Evolutionary conservation across 2,888 invertebrate genomes (phyloP), one percentile per base, ranked within the genome.

Genomic region (Amphimallon solstitiale): DNA sequence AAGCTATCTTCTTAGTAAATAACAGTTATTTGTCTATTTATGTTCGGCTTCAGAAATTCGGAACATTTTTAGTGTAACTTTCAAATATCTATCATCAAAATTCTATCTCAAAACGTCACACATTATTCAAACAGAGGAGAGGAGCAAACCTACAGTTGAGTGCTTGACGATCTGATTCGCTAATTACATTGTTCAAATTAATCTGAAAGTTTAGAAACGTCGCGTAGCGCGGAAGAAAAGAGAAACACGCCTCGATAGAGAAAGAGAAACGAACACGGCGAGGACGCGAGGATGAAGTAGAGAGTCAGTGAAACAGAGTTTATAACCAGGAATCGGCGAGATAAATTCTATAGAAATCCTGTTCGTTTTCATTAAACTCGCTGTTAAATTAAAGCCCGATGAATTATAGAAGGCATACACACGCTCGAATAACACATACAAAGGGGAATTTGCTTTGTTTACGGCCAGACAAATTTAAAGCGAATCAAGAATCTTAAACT

Each of bases 401-500:
- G 52, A 63, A 46, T 64, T 64, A 54, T 64, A 48, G 54, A 45
- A 56, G 43, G 37, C 63, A 49, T 67, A 49, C 49, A 72, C 67
- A 69, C 64, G 68, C 62, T 64, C 65, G 67, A 69, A 61, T 67
- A 62, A 71, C 66, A 68, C 46, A 69, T 63, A 63, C 68, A 72
- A 70, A 70, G 69, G 70, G 69, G 70, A 71, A 71, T 70, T 70
- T 65, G 75, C 75, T 76, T 77, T 78, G 77, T 77, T 75, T 65
- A 71, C 74, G 75, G 74, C 75, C 74, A 74, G 73, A 76, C 75
- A 75, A 77, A 76, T 74, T 74, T 73, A 74, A 72, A 73, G 73
- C 74, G 71, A 72, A 73, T 71, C 69, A 76, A 76, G 76, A 77
- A 75, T 77, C 76, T 75, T 70, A 76, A 78, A 76, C 75, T 77